Conservation (phyloP, 1,140 invertebrate species). For the Mactra quadrangularis region DNA sequence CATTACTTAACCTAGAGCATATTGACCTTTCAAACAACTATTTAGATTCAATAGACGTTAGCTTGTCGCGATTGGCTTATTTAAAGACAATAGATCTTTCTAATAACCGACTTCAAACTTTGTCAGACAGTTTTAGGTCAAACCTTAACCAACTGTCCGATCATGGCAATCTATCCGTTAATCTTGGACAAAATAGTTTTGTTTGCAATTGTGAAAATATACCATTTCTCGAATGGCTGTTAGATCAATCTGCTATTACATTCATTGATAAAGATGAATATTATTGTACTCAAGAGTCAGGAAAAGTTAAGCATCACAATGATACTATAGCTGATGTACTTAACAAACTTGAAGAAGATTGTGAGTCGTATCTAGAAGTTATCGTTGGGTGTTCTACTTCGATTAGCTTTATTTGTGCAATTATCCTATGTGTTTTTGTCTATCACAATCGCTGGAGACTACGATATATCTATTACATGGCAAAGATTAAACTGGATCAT, state of each 20-base stretch:
- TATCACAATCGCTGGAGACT: constrained; percentile 54
- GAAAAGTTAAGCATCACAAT: background rate
- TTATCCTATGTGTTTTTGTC: constrained; percentile 10
- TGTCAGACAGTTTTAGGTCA: background rate
- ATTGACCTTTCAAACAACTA: constrained; percentile 50
- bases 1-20: background rate
- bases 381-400: constrained; percentile 16
- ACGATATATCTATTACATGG: constrained; percentile 54
- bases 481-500: constrained; percentile 7
- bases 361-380: constrained; percentile 24
- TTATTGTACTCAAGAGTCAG: constrained; percentile 25
- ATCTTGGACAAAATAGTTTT: constrained; percentile 42
- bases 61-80: background rate
- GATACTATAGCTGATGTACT: background rate
- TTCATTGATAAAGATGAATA: constrained; percentile 11
- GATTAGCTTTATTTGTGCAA: constrained; percentile 9
- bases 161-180: background rate
- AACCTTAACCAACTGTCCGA: background rate
- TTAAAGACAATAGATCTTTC: constrained; percentile 28
- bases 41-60: constrained; percentile 23
- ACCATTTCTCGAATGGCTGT: constrained; percentile 48
- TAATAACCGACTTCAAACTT: constrained; percentile 13
- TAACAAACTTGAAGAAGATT: constrained; percentile 13
- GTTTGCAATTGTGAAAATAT: constrained; percentile 43
- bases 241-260: background rate